Evolutionary conservation across 2,797 vertebrate genomes (phyloP), one percentile per base, ranked within the genome.

Genomic region (Enteromius mattozi): DNA sequence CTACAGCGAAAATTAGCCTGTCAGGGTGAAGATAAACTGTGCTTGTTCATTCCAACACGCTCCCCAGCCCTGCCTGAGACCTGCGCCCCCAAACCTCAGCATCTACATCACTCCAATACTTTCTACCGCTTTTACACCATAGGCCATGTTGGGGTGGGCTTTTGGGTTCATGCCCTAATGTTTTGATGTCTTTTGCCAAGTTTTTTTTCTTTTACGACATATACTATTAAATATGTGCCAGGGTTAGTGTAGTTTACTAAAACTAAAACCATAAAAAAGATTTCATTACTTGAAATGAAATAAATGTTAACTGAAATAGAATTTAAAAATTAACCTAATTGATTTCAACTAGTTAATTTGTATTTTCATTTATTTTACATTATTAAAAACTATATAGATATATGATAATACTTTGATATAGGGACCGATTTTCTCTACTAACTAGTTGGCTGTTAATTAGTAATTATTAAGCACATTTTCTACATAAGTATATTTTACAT

Each of bases 1-100:
- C 93, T 80, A 90, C 88, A 89, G 93, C 90, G 92, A 94, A 96
- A 96, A 96, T 96, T 95, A 96, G 89, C 92, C 95, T 89, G 56
- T 96, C 94, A 95, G 92, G 87, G 90, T 91, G 90, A 89, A 91
- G 93, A 94, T 91, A 94, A 92, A 92, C 82, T 35, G 92, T 93
- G 13, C 94, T 96, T 93, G 88, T 92, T 96, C 94, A 91, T 94
- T 91, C 91, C 93, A 93, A 91, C 93, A 93, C 91, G 77, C 91
- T 90, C 91, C 82, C 78, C 81, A n/a, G 51, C 27, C 74, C 51
- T 59, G 33, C 66, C 19, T 16, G 40, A 30, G 27, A 45, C 54
- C 74, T 77, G 71, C 56, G 0, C 35, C 81, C 71, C 71, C 81
- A 54, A 75, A 83, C 69, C 70, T 80, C 61, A 16, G 54, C 61